Evolutionary conservation across 2,888 invertebrate genomes (phyloP).

Genomic region (Pyralis farinalis): DNA sequence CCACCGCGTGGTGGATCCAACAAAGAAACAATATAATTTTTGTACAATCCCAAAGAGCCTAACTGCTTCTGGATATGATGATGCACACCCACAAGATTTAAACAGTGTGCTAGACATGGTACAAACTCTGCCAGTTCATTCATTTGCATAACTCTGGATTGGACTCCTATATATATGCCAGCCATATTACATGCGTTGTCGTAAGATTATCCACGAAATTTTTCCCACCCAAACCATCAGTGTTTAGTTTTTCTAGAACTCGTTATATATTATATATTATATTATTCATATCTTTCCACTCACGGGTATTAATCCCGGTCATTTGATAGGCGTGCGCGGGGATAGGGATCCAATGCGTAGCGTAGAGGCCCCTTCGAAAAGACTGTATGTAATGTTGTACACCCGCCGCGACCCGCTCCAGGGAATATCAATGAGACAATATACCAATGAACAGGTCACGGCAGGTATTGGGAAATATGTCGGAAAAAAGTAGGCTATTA

Average conservation of each 20-base stretch:
- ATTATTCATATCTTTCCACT: too few relatives aligned
- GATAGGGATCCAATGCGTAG: too few relatives aligned
- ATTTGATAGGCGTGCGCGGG: too few relatives aligned
- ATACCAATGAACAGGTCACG: too few relatives aligned
- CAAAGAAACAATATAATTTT: slow-evolving; percentile 27
- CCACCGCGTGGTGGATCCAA: slow-evolving; percentile 23
- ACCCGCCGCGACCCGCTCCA: too few relatives aligned
- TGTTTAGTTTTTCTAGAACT: slow-evolving; percentile 21
- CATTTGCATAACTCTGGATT: slow-evolving; percentile 29
- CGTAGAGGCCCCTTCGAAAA: too few relatives aligned
- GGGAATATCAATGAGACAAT: too few relatives aligned
- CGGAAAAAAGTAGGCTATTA: too few relatives aligned
- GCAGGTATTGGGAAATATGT: too few relatives aligned
- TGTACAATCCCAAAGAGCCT: slow-evolving; percentile 27
- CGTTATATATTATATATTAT: too few relatives aligned
- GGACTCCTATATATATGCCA: slow-evolving; percentile 31
- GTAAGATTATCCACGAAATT: slow-evolving; percentile 28
- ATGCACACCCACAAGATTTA: slow-evolving; percentile 34
- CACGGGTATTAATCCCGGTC: too few relatives aligned
- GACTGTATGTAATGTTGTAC: too few relatives aligned
- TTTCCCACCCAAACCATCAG: slow-evolving; percentile 26
- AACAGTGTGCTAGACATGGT: slow-evolving; percentile 31
- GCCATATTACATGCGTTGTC: slow-evolving; percentile 36
- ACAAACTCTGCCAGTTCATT: slow-evolving; percentile 32
- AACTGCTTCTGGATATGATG: slow-evolving; percentile 25